phyloP scores from a whole-genome alignment of 2,113 vertebrate genomes.

The Arenaria interpres region DNA sequence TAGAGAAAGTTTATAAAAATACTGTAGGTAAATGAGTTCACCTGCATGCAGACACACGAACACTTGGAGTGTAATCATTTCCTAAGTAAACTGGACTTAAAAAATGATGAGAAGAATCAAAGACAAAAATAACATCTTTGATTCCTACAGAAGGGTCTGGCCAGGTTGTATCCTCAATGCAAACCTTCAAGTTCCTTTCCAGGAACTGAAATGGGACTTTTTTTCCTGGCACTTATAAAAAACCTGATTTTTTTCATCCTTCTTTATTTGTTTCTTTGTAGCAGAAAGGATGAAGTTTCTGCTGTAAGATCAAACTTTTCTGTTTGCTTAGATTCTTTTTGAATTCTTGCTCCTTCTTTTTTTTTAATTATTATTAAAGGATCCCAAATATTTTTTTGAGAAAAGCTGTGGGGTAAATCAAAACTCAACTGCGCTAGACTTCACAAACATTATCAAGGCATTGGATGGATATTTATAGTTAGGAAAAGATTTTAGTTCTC shows the following conservation, averaged over 20 bases:
- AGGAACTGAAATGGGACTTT: not conserved
- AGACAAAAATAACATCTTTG: not conserved
- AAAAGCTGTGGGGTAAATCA: not conserved
- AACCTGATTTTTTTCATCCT: not conserved
- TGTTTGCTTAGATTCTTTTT: not conserved
- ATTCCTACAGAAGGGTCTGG: not conserved
- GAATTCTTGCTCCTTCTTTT: not conserved
- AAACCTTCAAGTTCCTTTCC: not conserved
- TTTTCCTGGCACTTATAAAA: not conserved
- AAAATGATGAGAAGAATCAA: not conserved
- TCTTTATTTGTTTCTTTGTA: not conserved
- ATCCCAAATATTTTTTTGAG: not conserved
- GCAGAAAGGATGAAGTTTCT: not conserved
- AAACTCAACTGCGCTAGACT: not conserved
- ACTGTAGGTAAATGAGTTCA: not conserved
- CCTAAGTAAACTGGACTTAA: not conserved
- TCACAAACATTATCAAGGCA: not conserved
- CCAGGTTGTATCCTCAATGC: not conserved
- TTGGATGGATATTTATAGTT: not conserved
- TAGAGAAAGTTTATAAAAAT: not conserved
- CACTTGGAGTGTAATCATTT: not conserved
- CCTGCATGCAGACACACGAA: not conserved
- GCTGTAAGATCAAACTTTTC: not conserved
- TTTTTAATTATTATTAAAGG: not conserved
- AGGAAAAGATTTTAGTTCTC: not conserved